phyloP scores from a whole-genome alignment of 2,797 vertebrate species.

The Prionace glauca region DNA sequence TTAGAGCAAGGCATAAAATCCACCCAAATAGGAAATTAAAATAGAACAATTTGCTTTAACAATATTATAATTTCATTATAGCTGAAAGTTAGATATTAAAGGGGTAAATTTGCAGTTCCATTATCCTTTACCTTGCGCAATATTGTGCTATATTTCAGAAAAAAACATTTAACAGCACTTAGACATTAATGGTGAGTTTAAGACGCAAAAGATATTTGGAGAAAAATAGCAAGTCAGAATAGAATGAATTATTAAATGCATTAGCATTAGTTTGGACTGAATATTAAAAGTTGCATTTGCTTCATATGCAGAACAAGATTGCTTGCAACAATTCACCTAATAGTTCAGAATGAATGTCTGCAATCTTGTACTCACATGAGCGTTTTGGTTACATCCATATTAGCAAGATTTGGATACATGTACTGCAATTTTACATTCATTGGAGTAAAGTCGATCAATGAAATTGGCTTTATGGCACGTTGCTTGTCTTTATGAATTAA shows the following conservation, averaged over 20 bases:
- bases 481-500: neutral
- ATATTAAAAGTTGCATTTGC: neutral
- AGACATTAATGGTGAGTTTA: neutral
- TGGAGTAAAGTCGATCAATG: neutral
- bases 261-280: neutral
- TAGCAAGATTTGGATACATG: neutral
- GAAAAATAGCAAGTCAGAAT: neutral
- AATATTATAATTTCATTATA: neutral
- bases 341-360: neutral
- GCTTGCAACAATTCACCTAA: neutral
- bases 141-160: neutral
- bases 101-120: neutral
- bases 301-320: neutral
- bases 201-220: neutral
- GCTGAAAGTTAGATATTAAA: neutral
- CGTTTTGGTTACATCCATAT: neutral
- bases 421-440: neutral
- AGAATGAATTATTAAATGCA: neutral
- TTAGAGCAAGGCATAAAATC: neutral
- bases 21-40: neutral
- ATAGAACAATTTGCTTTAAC: constrained; percentile 1
- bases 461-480: neutral
- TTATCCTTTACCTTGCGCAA: neutral
- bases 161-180: neutral
- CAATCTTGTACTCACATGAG: neutral